Evolutionary conservation across 1,140 invertebrate species (phyloP).

Genomic region (Drosophila nasuta): DNA sequence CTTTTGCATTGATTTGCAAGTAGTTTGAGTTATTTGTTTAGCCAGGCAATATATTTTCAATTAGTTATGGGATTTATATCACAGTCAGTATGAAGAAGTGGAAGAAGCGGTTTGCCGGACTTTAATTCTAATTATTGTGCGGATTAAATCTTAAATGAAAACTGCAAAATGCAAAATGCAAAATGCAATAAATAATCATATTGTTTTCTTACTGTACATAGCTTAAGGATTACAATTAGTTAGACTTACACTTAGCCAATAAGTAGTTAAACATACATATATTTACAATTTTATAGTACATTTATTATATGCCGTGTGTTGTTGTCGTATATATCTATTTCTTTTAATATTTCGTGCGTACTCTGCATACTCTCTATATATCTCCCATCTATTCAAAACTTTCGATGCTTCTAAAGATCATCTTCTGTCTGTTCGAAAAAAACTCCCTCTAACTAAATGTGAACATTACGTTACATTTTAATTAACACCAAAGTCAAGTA

Average conservation of each 20-base stretch:
- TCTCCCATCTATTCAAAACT: constrained; percentile 24
- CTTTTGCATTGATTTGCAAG: constrained; percentile 41
- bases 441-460: constrained; percentile 21
- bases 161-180: constrained; percentile 20
- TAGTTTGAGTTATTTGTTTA: constrained; percentile 38
- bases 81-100: not conserved
- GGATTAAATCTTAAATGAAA: constrained; percentile 11
- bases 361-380: not conserved
- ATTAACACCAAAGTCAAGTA: constrained; percentile 30
- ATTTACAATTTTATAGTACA: constrained; percentile 18
- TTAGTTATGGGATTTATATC: constrained; percentile 37
- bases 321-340: constrained; percentile 44
- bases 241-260: constrained; percentile 10
- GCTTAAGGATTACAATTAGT: not conserved
- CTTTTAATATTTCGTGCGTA: constrained; percentile 35
- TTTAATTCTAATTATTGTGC: constrained; percentile 15
- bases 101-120: constrained; percentile 3
- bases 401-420: constrained; percentile 48
- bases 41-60: constrained; percentile 60
- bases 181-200: constrained; percentile 26
- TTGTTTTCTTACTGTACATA: not conserved
- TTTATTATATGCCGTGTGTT: constrained; percentile 33
- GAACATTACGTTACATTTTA: constrained; percentile 19
- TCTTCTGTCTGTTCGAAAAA: constrained; percentile 1
- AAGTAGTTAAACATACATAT: not conserved